phyloP scores from a whole-genome alignment of 2,113 vertebrate species.

The Larimichthys crocea region DNA sequence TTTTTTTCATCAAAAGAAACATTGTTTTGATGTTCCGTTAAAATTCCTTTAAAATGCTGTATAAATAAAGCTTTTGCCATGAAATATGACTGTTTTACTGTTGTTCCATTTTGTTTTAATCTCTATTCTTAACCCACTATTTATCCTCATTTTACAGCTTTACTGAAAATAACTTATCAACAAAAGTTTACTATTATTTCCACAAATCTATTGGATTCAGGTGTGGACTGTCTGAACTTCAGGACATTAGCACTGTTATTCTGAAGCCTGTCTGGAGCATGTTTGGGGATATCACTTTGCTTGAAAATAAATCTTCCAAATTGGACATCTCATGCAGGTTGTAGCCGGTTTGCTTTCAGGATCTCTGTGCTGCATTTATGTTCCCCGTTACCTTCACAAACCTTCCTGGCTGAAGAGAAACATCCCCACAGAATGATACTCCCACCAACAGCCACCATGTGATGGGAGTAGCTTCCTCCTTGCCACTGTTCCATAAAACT shows the following conservation, averaged over 20 bases:
- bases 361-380: neutral
- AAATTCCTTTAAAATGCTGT: too few species aligned
- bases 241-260: neutral
- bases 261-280: neutral
- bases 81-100: too few species aligned
- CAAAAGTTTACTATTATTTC: neutral
- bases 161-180: neutral
- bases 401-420: neutral
- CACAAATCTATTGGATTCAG: neutral
- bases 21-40: too few species aligned
- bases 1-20: too few species aligned
- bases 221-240: neutral
- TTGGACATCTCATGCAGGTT: neutral
- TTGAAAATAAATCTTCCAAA: slow-evolving; percentile 20
- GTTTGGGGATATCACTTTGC: neutral
- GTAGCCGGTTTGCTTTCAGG: neutral
- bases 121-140: neutral
- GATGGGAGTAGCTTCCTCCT: neutral
- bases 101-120: neutral
- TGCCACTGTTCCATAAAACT: neutral
- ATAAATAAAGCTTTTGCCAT: too few species aligned
- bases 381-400: neutral
- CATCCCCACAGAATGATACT: neutral
- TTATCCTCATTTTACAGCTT: neutral
- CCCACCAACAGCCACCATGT: neutral